Base-by-base conservation (phyloP, 1,140 invertebrate genomes). In the Cylas formicarius region DNA sequence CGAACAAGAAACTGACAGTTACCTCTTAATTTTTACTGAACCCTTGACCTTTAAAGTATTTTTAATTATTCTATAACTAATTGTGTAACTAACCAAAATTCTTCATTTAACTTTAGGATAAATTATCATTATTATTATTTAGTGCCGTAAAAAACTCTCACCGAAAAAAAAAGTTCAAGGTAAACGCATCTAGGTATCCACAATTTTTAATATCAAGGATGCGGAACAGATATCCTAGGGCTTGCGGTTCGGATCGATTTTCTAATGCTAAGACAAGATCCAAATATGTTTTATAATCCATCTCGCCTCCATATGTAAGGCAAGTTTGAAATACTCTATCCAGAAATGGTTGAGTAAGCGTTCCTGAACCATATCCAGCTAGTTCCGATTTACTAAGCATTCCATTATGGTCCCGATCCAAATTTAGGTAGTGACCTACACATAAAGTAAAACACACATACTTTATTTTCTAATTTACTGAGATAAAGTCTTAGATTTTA, bases 261-360 rank as follows among this genome's bases (percentile, higher is more conserved):
- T 97, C 91, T 48, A 97, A 67, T 0, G 93, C 93, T 18, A 97
- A 70, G 0, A 95, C 88, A 69, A 97, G 88, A 63, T 97, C 91
- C 13, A 97, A 66, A 67, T 94, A 98, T 0, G 90, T 92, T 70
- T 96, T 96, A 65, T 96, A 98, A 67, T 98, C 94, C 83, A 97
- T 96, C 76, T 97, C 91, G 5, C 89, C 91, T 57, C 91, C 84
- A 62, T 93, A 97, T 0, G 93, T 97, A 0, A 94, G 73, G 58
- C 87, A 94, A 61, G 95, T 91, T 69, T 97, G 89, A 68, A 96
- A 97, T 0, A 97, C 86, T 32, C 91, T 74, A 53, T 93, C 87
- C 8, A 97, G 74, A 67, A 97, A 97, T 2, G 88, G 83, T 35
- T 81, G 75, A 0, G 92, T 97, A n/a, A 97, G 63, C 0, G 89